Evolutionary conservation across 2,797 vertebrate genomes (phyloP), one percentile per base, ranked within the genome.

Genomic region (Chlorospingus flavigularis): DNA sequence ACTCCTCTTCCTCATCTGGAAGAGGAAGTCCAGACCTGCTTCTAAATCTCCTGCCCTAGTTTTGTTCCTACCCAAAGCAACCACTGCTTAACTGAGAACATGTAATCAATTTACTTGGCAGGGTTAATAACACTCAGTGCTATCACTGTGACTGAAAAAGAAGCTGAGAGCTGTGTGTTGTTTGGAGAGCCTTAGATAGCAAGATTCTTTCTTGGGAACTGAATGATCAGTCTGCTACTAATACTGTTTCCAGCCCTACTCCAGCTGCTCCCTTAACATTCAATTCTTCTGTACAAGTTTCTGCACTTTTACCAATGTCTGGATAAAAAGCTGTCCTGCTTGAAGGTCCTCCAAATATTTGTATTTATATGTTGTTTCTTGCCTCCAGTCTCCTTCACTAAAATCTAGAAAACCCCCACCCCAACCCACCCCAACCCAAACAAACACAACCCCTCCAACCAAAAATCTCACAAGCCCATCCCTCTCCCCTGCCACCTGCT

Each of bases 401-500:
- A 51, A 76, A 55, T 16, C 5, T 30, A 70, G 21, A 67, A 72
- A 54, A 54, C 0, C 1, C 5, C 11, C 17, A 21, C 1, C 11
- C 6, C 24, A 43, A 1, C 17, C 14, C 14, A 33, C 3, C 5
- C 3, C 25, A 68, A 80, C 63, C 18, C 31, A n/a, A 54, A 21
- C 39, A 35, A 77, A 81, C 21, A 7, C 15, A 72, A 47, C 7
- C 1, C 8, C 33, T 39, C 17, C 6, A 37, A 31, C 3, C 4
- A 61, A 61, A 89, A 72, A 40, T 15, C 20, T 83, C 20, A 28
- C 17, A 45, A 62, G 5, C 13, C n/a, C 20, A 10, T 24, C 6
- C 11, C 23, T 13, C 6, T 3, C 0, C 10, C n/a, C 20, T 8
- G 7, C 33, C 43, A 31, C 10, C 23, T 1, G 1, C 21, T 11